Evolutionary conservation across 2,797 vertebrate genomes (phyloP).

Genomic region (Chrysocyon brachyurus): DNA sequence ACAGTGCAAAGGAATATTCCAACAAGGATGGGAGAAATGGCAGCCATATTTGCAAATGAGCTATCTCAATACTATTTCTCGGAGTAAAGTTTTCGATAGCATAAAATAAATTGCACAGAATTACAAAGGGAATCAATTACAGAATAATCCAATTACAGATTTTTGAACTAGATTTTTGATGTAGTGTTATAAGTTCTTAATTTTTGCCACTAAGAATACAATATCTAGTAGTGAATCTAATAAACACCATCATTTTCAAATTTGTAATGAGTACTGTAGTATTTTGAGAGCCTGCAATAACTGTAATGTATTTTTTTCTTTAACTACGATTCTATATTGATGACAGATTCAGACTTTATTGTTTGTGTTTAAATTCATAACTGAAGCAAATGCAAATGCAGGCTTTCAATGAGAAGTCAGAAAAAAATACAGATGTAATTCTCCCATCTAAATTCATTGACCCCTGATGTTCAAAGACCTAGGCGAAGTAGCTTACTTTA

Average conservation of each 20-base stretch:
- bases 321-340: not conserved
- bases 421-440: not conserved
- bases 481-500: not conserved
- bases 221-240: not conserved
- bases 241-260: conserved; percentile 25
- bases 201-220: not conserved
- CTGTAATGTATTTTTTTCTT: not conserved
- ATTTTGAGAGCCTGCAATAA: not conserved
- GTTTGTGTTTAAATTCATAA: not conserved
- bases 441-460: not conserved
- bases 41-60: not conserved
- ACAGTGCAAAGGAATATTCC: not conserved
- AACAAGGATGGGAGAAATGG: not conserved
- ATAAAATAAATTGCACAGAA: conserved; percentile 1
- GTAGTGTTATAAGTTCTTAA: not conserved
- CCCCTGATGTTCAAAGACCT: fast-evolving
- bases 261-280: not conserved
- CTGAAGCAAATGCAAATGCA: not conserved
- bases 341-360: not conserved
- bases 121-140: not conserved
- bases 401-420: not conserved
- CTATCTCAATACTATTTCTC: not conserved
- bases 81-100: not conserved
- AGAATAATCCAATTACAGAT: not conserved
- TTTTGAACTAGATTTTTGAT: not conserved